phyloP scores from a whole-genome alignment of 2,113 vertebrate genomes.

The Miniopterus natalensis region DNA sequence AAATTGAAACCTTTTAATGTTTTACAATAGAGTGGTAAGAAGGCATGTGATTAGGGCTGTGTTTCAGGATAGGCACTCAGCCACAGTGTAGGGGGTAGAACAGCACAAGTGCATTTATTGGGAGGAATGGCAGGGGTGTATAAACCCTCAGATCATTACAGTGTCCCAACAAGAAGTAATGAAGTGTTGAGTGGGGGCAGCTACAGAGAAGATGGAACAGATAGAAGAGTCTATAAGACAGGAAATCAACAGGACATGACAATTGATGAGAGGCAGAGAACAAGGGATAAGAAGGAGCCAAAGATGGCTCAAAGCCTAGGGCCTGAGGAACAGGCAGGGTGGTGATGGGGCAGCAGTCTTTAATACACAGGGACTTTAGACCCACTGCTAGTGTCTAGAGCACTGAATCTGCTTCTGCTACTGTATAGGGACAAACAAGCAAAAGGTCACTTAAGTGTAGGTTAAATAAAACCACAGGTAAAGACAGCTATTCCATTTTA shows the following conservation, averaged over 20 bases:
- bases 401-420: not conserved
- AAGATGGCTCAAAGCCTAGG: not conserved
- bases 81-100: not conserved
- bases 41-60: not conserved
- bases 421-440: not conserved
- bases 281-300: not conserved
- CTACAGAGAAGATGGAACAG: not conserved
- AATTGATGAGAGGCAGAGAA: not conserved
- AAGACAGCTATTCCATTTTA: slow-evolving; percentile 19
- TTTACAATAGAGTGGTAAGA: not conserved
- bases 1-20: not conserved
- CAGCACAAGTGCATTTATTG: not conserved
- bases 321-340: not conserved
- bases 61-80: not conserved
- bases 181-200: not conserved
- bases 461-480: not conserved
- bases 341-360: not conserved
- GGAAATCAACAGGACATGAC: not conserved
- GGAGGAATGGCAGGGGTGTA: not conserved
- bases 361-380: not conserved
- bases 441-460: not conserved
- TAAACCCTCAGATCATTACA: not conserved
- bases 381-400: not conserved
- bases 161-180: not conserved
- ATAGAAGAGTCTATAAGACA: not conserved